phyloP scores from a whole-genome alignment of 1,140 invertebrate genomes.

The Yoshiicerus persimilis region DNA sequence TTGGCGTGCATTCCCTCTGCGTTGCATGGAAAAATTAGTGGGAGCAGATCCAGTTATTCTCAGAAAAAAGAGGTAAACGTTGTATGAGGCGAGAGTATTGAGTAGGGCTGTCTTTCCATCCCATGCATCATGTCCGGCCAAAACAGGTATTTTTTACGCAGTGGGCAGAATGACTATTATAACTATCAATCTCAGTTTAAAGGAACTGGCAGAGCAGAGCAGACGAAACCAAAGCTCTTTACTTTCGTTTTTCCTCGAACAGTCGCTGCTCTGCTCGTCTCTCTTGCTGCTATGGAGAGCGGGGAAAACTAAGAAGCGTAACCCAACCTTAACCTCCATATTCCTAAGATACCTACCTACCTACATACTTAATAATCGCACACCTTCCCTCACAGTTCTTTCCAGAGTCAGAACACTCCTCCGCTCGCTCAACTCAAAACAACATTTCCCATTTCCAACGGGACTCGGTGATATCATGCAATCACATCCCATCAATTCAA shows the following conservation, averaged over 20 bases:
- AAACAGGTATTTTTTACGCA: background rate
- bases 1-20: background rate
- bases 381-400: background rate
- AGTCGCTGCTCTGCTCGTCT: background rate
- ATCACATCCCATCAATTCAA: background rate
- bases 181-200: background rate
- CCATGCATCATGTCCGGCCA: background rate
- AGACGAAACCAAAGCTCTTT: background rate
- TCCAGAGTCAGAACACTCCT: background rate
- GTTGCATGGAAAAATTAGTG: background rate
- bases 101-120: background rate
- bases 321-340: background rate
- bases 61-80: slow-evolving; percentile 2
- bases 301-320: background rate
- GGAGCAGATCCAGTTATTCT: slow-evolving; percentile 11
- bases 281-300: background rate
- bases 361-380: background rate
- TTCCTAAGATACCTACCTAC: background rate
- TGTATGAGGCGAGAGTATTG: background rate
- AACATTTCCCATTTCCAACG: background rate
- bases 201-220: background rate
- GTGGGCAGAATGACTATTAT: background rate
- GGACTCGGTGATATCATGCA: background rate
- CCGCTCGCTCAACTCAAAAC: background rate
- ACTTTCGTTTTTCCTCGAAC: background rate